Base-by-base conservation (phyloP, 2,797 vertebrate species). In the Mallotus villosus region DNA sequence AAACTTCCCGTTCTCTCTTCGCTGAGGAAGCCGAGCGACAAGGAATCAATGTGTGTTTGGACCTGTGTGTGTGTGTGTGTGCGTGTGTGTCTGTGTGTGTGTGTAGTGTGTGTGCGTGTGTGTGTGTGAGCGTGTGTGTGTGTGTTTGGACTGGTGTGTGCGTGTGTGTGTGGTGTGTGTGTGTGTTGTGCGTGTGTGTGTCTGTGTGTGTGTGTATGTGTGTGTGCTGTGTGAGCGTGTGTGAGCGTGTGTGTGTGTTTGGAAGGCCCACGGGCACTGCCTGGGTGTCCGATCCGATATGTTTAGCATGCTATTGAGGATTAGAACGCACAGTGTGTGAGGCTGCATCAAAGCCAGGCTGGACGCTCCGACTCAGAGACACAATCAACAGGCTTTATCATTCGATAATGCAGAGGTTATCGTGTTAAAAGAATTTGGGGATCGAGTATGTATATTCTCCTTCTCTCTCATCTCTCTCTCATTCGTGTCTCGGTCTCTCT, bases 241-340 rank as follows among this genome's bases (percentile, higher is more conserved):
- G n/a, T n/a, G n/a, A n/a, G n/a, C n/a, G n/a, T n/a, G n/a, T n/a
- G n/a, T n/a, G n/a, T n/a, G n/a, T n/a, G n/a, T n/a, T n/a, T n/a
- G n/a, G 29, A 9, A 16, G 55, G 46, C 49, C 27, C 64, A 53
- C 64, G 29, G 46, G 46, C 64, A 34, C 41, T 51, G 65, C 5
- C n/a, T 70, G 32, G 57, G 72, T 55, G 69, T 68, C 68, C 61
- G 68, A n/a, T 51, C 66, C 41, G 3, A 58, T 41, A 55, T 9
- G 5, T 11, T 69, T 22, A 66, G n/a, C n/a, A 27, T 70, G 59
- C 55, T 70, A 64, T 72, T 57, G 24, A 69, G 29, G 60, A 78
- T 70, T 67, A 67, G n/a, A 9, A 46, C 55, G 27, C 22, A 46
- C 11, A 63, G 51, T 27, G 7, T 2, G 22, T 67, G 25, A 59